Evolutionary conservation across 2,797 vertebrate genomes (phyloP), one percentile per base, ranked within the genome.

Genomic region (Champsocephalus gunnari): DNA sequence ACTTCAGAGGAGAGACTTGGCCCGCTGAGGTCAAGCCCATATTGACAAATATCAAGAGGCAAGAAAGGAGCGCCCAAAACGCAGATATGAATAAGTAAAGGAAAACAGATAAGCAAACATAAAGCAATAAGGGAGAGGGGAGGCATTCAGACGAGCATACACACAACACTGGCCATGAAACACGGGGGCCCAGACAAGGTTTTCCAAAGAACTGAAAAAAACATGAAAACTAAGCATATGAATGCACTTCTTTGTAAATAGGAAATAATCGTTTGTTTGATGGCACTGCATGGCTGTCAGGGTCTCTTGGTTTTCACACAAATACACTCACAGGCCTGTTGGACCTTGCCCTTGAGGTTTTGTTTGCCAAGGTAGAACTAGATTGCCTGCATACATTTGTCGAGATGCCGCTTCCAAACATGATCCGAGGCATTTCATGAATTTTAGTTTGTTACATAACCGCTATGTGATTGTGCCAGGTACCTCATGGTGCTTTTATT

Each of bases 31-130:
- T 95, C 93, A 94, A 93, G 88, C 79, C 83, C 79, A 77, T 92
- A 89, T 91, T 92, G 92, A 93, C 92, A 93, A 93, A 94, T 92
- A 93, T 93, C 90, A 93, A 91, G 90, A 93, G 88, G 81, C 80
- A 85, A 87, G 82, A 90, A 89, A 92, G 87, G 73, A 87, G 88
- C 55, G 67, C 79, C 88, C 81, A 87, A 89, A 94, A 93, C 79
- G 73, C 82, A 88, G 81, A 91, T 87, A 88, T 92, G 75, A 93
- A 93, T 91, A 92, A 92, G 82, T 86, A 91, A 94, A 91, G 71
- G 73, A 84, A 80, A 84, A 88, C 60, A 83, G 81, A 87, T 87
- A 86, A 88, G 80, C 87, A 91, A 89, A 93, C 81, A 82, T 88
- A 89, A 86, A 91, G 75, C 71, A 84, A 76, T 81, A 47, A 87